Evolutionary conservation across 2,797 vertebrate species (phyloP).

Genomic region (Capromys pilorides): DNA sequence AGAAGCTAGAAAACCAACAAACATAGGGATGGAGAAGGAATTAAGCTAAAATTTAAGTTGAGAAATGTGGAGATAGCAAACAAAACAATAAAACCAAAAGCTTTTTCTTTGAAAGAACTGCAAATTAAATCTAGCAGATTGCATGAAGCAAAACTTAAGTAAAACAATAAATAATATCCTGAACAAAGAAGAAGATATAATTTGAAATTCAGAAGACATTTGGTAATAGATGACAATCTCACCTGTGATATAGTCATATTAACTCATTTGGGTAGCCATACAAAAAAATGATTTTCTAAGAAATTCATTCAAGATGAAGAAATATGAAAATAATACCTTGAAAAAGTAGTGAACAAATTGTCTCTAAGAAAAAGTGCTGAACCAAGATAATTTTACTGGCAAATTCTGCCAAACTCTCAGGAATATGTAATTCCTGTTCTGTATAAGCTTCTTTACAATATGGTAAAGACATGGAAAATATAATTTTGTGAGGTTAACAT

Average conservation of each 20-base stretch:
- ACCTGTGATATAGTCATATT: neutral
- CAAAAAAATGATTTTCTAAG: conserved; percentile 17
- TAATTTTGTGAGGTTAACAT: conserved; percentile 21
- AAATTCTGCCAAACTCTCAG: conserved; percentile 12
- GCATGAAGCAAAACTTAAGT: conserved; percentile 32
- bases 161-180: conserved; percentile 23
- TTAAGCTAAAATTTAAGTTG: neutral
- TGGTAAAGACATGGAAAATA: neutral
- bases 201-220: conserved; percentile 55
- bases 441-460: neutral
- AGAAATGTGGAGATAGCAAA: neutral
- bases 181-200: conserved; percentile 33
- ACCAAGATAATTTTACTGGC: conserved; percentile 19
- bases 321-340: conserved; percentile 2
- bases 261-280: neutral
- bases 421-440: conserved; percentile 12
- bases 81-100: conserved; percentile 24
- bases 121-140: neutral
- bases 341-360: conserved; percentile 29
- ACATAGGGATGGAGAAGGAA: neutral
- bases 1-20: conserved; percentile 45
- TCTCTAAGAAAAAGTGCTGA: neutral
- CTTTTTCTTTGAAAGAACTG: conserved; percentile 19
- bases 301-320: conserved; percentile 30
- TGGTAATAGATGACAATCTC: neutral